Conservation (phyloP, 1,140 invertebrate genomes). For the Apis laboriosa region DNA sequence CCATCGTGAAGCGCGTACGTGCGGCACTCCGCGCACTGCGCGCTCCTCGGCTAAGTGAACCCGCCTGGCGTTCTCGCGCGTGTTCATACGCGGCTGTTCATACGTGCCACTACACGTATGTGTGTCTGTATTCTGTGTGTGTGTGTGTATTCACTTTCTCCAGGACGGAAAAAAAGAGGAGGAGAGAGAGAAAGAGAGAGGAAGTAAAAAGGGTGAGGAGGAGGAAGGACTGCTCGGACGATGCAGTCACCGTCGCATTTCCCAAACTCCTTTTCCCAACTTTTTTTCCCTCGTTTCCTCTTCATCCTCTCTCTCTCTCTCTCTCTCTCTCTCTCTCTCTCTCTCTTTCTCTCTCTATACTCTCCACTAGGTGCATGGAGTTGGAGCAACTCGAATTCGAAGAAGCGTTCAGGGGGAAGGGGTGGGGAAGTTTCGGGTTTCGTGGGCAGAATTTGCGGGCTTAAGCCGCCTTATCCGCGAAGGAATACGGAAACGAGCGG, state of each 20-base stretch:
- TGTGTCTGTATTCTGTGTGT: no score
- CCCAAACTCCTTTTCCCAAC: not conserved
- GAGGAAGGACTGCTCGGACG: not conserved
- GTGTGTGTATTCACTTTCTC: conserved; percentile 18
- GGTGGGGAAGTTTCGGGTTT: conserved; percentile 32
- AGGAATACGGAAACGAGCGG: conserved; percentile 27
- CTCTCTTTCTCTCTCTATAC: not conserved
- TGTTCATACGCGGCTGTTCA: conserved; percentile 20
- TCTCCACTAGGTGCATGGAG: no score
- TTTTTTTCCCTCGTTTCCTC: not conserved
- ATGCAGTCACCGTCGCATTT: not conserved
- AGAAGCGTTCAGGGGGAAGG: conserved; percentile 6
- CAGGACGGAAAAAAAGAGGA: not conserved
- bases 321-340: no score
- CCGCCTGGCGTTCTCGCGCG: conserved; percentile 21
- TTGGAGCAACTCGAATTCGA: not conserved
- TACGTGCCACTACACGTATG: not conserved
- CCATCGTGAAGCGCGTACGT: conserved; percentile 55
- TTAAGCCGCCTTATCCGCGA: conserved; percentile 23
- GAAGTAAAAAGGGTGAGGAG: not conserved
- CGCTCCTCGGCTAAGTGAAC: conserved; percentile 24
- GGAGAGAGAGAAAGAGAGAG: not conserved
- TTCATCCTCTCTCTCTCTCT: not conserved
- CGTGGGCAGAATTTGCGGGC: conserved; percentile 34
- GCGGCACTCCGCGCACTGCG: conserved; percentile 13